phyloP scores from a whole-genome alignment of 2,113 vertebrate species.

The Ammodramus savannarum region DNA sequence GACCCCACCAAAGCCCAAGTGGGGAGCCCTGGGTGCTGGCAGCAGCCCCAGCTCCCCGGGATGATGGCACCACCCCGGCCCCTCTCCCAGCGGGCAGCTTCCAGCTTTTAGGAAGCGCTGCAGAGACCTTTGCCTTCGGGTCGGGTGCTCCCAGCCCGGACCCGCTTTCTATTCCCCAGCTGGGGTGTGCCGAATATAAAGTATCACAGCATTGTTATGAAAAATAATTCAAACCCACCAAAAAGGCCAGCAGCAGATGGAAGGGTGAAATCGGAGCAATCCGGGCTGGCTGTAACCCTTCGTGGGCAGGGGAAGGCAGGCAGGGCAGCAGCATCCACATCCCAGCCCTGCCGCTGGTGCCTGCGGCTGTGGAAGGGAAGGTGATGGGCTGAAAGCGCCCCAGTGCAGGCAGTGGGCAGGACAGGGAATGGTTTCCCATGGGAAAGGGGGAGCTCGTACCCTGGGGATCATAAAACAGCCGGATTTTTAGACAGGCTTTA shows the following conservation, averaged over 20 bases:
- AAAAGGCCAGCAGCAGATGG: conserved; percentile 2
- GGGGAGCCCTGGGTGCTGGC: not conserved
- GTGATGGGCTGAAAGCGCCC: not conserved
- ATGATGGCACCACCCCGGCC: not conserved
- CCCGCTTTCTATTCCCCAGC: not conserved
- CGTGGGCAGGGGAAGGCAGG: not conserved
- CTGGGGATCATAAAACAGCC: not conserved
- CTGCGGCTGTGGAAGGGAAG: not conserved
- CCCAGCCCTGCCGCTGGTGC: not conserved
- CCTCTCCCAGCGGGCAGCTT: not conserved
- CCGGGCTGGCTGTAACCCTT: conserved; percentile 9
- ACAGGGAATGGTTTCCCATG: not conserved
- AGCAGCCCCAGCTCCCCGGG: not conserved
- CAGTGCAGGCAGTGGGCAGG: not conserved
- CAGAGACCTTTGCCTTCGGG: not conserved
- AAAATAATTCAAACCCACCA: conserved; percentile 40
- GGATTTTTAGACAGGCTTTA: not conserved
- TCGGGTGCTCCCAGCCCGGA: not conserved
- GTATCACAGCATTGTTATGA: not conserved
- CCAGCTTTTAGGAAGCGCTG: not conserved
- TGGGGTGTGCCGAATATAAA: not conserved
- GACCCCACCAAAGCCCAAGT: not conserved
- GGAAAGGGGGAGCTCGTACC: not conserved
- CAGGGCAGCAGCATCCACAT: not conserved
- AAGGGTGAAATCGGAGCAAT: not conserved